A percentile compares a stretch with the other conserved stretches of the same genome.
Conservation (phyloP, 1,140 invertebrate genomes). For the Scaptodrosophila lebanonensis region DNA sequence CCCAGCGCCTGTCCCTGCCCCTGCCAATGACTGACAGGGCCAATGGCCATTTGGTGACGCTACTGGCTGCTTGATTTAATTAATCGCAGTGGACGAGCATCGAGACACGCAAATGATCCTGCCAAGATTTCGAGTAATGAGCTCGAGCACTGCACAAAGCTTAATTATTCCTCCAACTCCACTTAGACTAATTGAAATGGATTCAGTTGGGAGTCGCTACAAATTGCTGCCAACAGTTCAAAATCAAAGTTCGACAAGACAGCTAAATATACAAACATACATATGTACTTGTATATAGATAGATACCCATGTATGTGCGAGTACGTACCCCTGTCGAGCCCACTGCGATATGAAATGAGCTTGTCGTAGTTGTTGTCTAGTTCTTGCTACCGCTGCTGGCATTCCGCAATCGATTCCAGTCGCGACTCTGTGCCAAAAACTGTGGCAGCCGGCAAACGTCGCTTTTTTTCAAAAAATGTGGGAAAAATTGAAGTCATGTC, state of each 20-base stretch:
- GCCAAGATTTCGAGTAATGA: constrained; percentile 41
- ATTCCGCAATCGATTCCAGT: constrained; percentile 56
- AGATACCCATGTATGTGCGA: too few relatives aligned
- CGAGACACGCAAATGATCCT: constrained; percentile 54
- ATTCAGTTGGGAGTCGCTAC: constrained; percentile 20
- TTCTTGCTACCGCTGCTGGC: constrained; percentile 44
- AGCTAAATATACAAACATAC: constrained; percentile 44
- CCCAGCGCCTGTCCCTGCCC: too few relatives aligned
- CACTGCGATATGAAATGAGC: constrained; percentile 36
- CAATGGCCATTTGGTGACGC: constrained; percentile 36
- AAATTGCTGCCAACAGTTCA: constrained; percentile 14
- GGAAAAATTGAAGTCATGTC: constrained; percentile 60
- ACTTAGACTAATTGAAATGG: constrained; percentile 66
- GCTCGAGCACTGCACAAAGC: constrained; percentile 30
- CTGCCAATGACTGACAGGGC: not conserved
- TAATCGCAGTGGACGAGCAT: constrained; percentile 26
- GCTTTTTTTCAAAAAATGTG: constrained; percentile 29
- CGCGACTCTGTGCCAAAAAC: constrained; percentile 59
- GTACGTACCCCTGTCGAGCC: too few relatives aligned
- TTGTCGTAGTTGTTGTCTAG: constrained; percentile 24
- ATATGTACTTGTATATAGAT: too few relatives aligned
- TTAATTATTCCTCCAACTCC: constrained; percentile 51
- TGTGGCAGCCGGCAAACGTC: constrained; percentile 29
- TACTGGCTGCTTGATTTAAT: constrained; percentile 51
- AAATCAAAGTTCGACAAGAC: constrained; percentile 57